Conservation (phyloP, 2,888 invertebrate genomes). For the Chrysolina haemoptera region DNA sequence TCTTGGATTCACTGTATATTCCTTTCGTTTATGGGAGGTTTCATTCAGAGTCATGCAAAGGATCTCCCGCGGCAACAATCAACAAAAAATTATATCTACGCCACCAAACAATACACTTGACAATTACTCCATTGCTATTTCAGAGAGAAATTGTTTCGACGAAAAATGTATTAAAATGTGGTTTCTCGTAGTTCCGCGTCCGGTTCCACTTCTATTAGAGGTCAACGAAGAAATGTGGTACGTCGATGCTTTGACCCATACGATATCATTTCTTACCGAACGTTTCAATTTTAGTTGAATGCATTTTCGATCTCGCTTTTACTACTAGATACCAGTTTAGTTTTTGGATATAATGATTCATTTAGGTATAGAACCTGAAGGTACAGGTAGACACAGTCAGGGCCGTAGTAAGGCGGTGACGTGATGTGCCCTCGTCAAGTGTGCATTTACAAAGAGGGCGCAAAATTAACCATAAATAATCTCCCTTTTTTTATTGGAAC, state of each 20-base stretch:
- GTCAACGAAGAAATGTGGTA: conserved; percentile 24
- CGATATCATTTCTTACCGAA: not conserved
- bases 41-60: too few relatives aligned
- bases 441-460: too few relatives aligned
- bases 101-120: not conserved
- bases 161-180: conserved; percentile 11
- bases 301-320: not conserved
- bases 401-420: too few relatives aligned
- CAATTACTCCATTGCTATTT: not conserved
- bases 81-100: not conserved
- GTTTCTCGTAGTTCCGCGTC: conserved; percentile 25
- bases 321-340: not conserved
- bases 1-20: too few relatives aligned
- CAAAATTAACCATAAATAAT: too few relatives aligned
- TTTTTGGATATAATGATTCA: too few relatives aligned
- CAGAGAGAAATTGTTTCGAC: conserved; percentile 5
- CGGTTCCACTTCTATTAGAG: conserved; percentile 27
- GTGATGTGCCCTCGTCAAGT: too few relatives aligned
- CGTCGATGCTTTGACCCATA: not conserved
- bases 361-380: too few relatives aligned
- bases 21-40: too few relatives aligned
- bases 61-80: too few relatives aligned
- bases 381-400: too few relatives aligned
- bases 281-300: not conserved
- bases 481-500: too few relatives aligned